Base-by-base conservation (phyloP, 2,797 vertebrate genomes). In the Sebastes iracundus region DNA sequence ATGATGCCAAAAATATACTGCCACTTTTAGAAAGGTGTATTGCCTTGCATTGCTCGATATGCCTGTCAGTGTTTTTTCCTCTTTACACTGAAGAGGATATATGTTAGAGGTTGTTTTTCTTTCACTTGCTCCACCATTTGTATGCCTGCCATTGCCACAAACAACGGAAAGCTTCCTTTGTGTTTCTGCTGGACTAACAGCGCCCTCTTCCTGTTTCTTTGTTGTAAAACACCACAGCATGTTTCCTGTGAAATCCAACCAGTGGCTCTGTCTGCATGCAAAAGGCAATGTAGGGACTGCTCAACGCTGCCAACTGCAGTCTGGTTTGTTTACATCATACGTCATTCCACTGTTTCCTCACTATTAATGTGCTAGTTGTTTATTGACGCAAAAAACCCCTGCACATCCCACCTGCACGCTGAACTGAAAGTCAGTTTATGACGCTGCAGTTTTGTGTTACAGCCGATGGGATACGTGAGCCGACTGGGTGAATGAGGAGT, bases 161-260 rank as follows among this genome's bases (percentile, higher is more conserved):
- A 64, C 33, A 52, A 58, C 38, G 46, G 42, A 32, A 14, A 59
- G 28, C 42, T 1, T 62, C 18, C 12, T 46, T 2, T 65, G 16
- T 27, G 5, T 22, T 12, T 80, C 18, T 75, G 46, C 49, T 77
- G 59, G 71, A 12, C 18, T 16, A 76, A 71, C 59, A 80, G 84
- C 63, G 64, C 83, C 90, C 85, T 77, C 92, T 85, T 35, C 9
- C 72, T 74, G 86, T 66, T 4, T 9, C 3, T n/a, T 20, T 7
- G 6, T 4, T 18, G 38, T 59, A 76, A n/a, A 56, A 5, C 79
- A 81, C 20, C 5, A 10, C 38, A 6, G 6, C 12, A 46, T 12
- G 3, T 35, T 78, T 33, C 3, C 53, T 58, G 69, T 72, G 10
- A 60, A 12, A 28, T 46, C 42, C 16, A 52, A 55, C 56, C 32